Evolutionary conservation across 1,140 invertebrate genomes (phyloP).

Genomic region (Rhysida immarginata): DNA sequence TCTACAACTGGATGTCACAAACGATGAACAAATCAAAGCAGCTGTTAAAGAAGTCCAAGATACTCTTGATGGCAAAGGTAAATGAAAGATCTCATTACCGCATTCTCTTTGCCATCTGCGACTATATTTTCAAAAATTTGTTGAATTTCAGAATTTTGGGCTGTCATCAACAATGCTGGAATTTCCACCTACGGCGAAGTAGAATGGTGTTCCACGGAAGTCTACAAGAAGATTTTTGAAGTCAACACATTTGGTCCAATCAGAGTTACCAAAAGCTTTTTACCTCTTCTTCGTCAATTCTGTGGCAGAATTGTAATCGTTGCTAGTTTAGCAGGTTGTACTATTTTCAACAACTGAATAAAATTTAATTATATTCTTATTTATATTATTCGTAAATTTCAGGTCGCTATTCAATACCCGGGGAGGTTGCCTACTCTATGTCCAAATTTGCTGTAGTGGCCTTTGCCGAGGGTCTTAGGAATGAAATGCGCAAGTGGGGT

Average conservation of each 20-base stretch:
- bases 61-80: conserved; percentile 15
- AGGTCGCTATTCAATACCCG: too few species aligned
- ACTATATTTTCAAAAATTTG: too few species aligned
- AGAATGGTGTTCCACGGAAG: conserved; percentile 7
- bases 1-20: conserved; percentile 47
- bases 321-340: conserved; percentile 28
- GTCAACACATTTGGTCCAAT: conserved; percentile 13
- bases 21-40: conserved; percentile 37
- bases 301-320: conserved; percentile 29
- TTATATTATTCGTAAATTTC: too few species aligned
- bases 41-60: conserved; percentile 10
- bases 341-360: too few species aligned
- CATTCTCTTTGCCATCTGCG: too few species aligned
- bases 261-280: conserved; percentile 12
- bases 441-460: too few species aligned
- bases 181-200: conserved; percentile 9
- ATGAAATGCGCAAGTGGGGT: too few species aligned
- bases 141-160: conserved; percentile 16
- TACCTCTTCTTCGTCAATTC: conserved; percentile 15
- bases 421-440: too few species aligned
- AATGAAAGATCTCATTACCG: too few species aligned
- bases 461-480: too few species aligned
- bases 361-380: too few species aligned
- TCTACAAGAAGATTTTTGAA: conserved; percentile 12
- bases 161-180: conserved; percentile 15